Base-by-base conservation (phyloP, 2,113 vertebrate species). In the Scophthalmus maximus region DNA sequence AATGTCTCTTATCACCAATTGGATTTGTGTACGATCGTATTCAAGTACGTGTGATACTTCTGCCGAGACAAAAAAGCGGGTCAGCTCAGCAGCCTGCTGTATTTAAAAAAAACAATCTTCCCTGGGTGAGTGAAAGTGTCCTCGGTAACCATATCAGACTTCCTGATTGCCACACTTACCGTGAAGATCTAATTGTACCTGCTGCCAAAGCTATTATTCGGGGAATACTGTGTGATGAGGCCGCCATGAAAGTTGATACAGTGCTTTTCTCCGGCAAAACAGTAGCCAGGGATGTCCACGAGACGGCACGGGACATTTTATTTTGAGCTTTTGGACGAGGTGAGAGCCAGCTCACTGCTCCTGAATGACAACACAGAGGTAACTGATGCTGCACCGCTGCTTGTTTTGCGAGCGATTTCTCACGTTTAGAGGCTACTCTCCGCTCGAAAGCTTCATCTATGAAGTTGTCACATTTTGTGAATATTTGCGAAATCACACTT, bases 111-210 rank as follows among this genome's bases (percentile, higher is more conserved):
- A 50, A 61, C 15, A 25, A 12, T 5, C 4, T 49, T 73, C 55
- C 26, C 32, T 47, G 20, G 18, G 6, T 14, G 34, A 58, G 59
- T 57, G 42, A 79, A 62, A 42, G 76, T 69, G 72, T 73, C 68
- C 52, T 79, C 67, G 56, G 23, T 25, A 44, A 42, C 55, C 30
- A 26, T 76, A 86, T 81, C 78, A 59, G 66, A 61, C 75, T 68
- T 44, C 58, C 11, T 8, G 6, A 63, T 47, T 9, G 7, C 51
- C 59, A 36, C 69, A 62, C 18, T 6, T 9, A 18, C 50, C 40
- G 61, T 56, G 60, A 51, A 58, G 72, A 64, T 88, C 73, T 71
- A 70, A 81, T 76, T 76, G 29, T 67, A 61, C 73, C 67, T 70
- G 64, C 75, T 64, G 29, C 65, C 81, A 78, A 56, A 73, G 51